Percentiles rank a stretch among this genome's conserved stretches.
These are phyloP conservation scores for Rhincodon typus DNA, from an alignment of 2,797 vertebrate species.

Conservation along the genomic window DNA sequence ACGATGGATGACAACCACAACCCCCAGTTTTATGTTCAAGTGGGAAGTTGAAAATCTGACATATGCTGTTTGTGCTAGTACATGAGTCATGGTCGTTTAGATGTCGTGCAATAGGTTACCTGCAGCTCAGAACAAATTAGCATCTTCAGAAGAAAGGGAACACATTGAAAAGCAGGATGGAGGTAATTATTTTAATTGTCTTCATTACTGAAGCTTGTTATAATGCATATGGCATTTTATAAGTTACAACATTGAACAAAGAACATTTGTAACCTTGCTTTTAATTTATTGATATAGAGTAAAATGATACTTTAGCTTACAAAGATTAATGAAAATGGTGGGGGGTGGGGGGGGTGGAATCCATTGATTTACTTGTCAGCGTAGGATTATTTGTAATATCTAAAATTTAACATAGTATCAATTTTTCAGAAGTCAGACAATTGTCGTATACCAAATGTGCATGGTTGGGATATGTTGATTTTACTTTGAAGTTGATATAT, in stretches of 20 bases:
- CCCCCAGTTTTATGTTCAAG: not conserved
- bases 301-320: slow-evolving; percentile 29
- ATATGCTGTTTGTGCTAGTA: not conserved
- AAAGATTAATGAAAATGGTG: not conserved
- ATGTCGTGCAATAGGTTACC: not conserved
- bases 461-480: slow-evolving; percentile 15
- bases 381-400: not conserved
- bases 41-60: not conserved
- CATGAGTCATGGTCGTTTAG: not conserved
- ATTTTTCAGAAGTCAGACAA: slow-evolving; percentile 15
- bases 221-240: not conserved
- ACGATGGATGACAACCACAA: not conserved
- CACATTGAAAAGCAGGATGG: not conserved
- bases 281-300: slow-evolving; percentile 26
- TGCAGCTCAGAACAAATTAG: not conserved
- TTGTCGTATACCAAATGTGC: not conserved
- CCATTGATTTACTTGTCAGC: slow-evolving; percentile 23
- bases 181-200: not conserved
- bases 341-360: not conserved
- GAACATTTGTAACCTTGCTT: not conserved
- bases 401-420: not conserved
- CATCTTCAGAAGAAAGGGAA: not conserved
- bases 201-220: not conserved
- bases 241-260: not conserved
- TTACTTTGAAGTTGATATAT: slow-evolving; percentile 26